Evolutionary conservation across 2,113 vertebrate species (phyloP).

Genomic region (Syngnathus typhle): DNA sequence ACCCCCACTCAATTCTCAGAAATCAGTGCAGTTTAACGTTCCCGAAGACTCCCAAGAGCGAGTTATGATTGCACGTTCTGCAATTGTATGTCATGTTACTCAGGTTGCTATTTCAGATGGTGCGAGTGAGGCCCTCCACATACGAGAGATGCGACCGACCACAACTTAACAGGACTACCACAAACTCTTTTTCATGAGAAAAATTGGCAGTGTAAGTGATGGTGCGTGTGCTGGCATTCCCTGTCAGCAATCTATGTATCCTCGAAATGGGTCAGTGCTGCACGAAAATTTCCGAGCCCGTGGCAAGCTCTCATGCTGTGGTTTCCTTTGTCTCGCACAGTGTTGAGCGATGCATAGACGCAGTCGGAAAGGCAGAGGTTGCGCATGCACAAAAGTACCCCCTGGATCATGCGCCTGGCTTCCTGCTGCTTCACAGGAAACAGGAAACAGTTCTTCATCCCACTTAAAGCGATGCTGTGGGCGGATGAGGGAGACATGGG

Average conservation of each 20-base stretch:
- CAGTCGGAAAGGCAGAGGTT: neutral
- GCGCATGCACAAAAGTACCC: neutral
- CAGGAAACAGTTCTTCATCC: neutral
- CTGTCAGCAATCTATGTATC: slow-evolving; percentile 3
- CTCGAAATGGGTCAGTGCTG: neutral
- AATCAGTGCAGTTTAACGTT: neutral
- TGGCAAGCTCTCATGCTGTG: neutral
- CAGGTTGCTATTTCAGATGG: neutral
- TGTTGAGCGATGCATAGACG: neutral
- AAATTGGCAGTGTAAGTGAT: neutral
- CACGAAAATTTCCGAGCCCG: slow-evolving; percentile 1
- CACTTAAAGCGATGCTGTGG: neutral
- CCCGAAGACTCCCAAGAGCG: neutral
- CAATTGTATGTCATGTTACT: neutral
- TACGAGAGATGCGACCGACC: neutral
- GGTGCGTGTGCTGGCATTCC: neutral
- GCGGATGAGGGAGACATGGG: neutral
- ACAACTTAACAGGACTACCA: too few species aligned
- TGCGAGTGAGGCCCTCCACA: neutral
- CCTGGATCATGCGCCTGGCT: neutral
- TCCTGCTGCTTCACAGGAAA: slow-evolving; percentile 1
- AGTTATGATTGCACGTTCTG: neutral
- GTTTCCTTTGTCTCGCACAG: neutral
- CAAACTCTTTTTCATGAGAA: neutral
- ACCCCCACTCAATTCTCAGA: neutral